A percentile compares a stretch with the other conserved stretches of the same genome.
Evolutionary conservation across 2,113 vertebrate genomes (phyloP).

Genomic region (Echinops telfairi): DNA sequence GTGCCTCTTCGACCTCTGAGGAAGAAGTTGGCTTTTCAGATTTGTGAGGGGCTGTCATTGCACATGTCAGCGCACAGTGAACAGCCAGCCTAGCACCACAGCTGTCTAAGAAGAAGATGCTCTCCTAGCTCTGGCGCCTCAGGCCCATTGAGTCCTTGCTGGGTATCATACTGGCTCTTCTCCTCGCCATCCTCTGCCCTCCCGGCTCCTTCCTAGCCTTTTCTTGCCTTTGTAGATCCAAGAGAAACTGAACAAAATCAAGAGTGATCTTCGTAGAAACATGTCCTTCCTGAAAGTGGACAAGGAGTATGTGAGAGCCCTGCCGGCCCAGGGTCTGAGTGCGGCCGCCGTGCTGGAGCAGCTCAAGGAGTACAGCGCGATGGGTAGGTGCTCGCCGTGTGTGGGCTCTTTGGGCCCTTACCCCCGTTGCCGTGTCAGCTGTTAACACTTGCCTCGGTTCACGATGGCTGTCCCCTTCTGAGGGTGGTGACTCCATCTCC

Average conservation of each 20-base stretch:
- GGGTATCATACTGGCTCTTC: background rate
- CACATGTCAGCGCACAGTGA: background rate
- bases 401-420: no score
- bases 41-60: background rate
- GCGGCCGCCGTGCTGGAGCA: conserved; percentile 92
- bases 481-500: no score
- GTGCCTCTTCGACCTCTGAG: conserved; percentile 1
- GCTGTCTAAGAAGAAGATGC: background rate
- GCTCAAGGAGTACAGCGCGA: conserved; percentile 94
- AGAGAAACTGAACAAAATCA: conserved; percentile 90
- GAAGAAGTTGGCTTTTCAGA: background rate
- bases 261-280: conserved; percentile 92
- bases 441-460: background rate
- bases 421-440: no score
- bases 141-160: background rate
- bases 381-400: conserved; percentile 88
- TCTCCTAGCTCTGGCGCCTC: background rate
- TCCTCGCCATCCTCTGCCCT: background rate
- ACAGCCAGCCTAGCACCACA: background rate
- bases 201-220: conserved; percentile 20
- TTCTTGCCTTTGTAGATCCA: conserved; percentile 90
- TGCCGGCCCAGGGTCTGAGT: conserved; percentile 92
- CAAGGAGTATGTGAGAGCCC: conserved; percentile 90
- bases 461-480: background rate
- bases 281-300: conserved; percentile 93